Evolutionary conservation across 1,140 invertebrate genomes (phyloP), one percentile per base, ranked within the genome.

Genomic region (Schlechtendalia chinensis): DNA sequence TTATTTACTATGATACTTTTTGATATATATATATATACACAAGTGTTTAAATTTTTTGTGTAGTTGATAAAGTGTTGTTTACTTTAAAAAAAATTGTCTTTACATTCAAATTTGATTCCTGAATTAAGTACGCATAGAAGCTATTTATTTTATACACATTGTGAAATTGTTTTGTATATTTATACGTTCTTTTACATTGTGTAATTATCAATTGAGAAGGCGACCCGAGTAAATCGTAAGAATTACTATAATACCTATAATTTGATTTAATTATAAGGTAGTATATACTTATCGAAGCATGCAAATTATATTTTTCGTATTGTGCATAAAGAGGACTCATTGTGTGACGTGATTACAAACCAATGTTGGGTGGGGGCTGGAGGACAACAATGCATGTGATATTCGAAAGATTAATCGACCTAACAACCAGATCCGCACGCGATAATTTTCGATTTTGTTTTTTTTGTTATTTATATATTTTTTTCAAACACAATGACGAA

Each of bases 381-480:
- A 19, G 22, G 45, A 1, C 19, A 1, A 29, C 19, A 22, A 22
- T 50, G 47, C 56, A 11, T 14, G 19, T 63, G 16, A n/a, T 63
- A 63, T 79, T 79, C 22, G 39, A 61, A 39, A 79, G 39, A 79
- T 79, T 79, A 79, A 79, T 79, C 56, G 45, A 14, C 32, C 22
- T 79, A 63, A 79, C 45, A 0, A 79, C 75, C 75, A 79, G 75
- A 79, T 79, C 75, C 63, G 58, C 75, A 79, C 39, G 58, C 58
- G n/a, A 79, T 50, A n/a, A 17, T 63, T 79, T 79, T 61, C 14
- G 16, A 27, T 63, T 50, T 63, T 63, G 17, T 79, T 63, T 16
- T 47, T 59, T 39, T 39, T 39, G 32, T 39, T 39, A 39, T 8
- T 4, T 39, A 39, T 39, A 8, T 39, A 39, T 39, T 39, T 39